These are phyloP conservation scores for Harpagoxenus sublaevis DNA, from an alignment of 2,888 invertebrate species.

Conservation along the genomic window DNA sequence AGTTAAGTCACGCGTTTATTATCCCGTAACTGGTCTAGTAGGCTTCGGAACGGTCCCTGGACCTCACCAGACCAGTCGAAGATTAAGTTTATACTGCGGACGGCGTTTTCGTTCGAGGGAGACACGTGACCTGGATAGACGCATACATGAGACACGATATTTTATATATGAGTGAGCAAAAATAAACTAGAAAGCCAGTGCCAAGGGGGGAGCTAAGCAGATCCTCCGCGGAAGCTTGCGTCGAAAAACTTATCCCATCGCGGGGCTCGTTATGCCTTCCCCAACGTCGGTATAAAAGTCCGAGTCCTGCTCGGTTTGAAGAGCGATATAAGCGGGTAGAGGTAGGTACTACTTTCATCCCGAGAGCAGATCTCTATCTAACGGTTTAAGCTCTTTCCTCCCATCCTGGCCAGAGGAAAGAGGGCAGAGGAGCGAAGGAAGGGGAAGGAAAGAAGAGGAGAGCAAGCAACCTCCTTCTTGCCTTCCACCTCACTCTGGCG, in stretches of 20 bases:
- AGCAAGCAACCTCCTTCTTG: conserved; percentile 51
- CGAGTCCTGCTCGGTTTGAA: conserved; percentile 78
- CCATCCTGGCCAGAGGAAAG: conserved; percentile 63
- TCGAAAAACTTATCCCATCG: conserved; percentile 85
- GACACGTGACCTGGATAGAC: conserved; percentile 71
- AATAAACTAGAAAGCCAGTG: conserved; percentile 44
- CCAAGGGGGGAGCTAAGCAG: conserved; percentile 30
- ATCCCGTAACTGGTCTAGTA: conserved; percentile 35
- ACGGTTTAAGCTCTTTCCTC: conserved; percentile 85
- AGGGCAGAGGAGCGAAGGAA: conserved; percentile 55
- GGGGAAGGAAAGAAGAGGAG: conserved; percentile 38
- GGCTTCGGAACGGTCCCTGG: not conserved
- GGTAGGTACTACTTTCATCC: conserved; percentile 85
- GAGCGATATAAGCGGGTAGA: conserved; percentile 81
- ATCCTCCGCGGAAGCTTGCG: conserved; percentile 75
- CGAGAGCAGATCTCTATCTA: conserved; percentile 86
- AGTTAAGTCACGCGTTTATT: conserved; percentile 34
- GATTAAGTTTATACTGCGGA: conserved; percentile 60
- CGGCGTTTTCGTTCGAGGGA: conserved; percentile 58
- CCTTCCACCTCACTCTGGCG: conserved; percentile 70
- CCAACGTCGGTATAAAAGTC: conserved; percentile 81
- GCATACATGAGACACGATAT: conserved; percentile 64
- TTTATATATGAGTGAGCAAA: conserved; percentile 62
- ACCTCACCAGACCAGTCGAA: conserved; percentile 15
- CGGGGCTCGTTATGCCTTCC: conserved; percentile 84